Percentiles rank a stretch among this genome's conserved stretches.
These are phyloP conservation scores for Amphipoea oculea DNA, from an alignment of 2,888 invertebrate species.

Conservation along the genomic window DNA sequence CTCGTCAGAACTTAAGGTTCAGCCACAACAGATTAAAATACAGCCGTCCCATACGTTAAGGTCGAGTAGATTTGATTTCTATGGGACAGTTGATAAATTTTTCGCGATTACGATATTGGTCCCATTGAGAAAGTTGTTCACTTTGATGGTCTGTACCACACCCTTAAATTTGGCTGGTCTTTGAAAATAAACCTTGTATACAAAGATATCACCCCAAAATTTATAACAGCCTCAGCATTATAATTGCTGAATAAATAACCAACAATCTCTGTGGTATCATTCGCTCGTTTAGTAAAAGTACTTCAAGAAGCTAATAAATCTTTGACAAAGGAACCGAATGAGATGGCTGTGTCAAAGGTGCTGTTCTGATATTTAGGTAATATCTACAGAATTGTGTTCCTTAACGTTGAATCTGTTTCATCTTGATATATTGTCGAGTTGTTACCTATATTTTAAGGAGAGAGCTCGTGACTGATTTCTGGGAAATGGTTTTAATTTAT, in stretches of 20 bases:
- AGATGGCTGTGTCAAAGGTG: conserved; percentile 47
- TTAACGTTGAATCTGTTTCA: conserved; percentile 14
- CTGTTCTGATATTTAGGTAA: conserved; percentile 36
- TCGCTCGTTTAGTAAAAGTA: conserved; percentile 48
- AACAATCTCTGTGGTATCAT: conserved; percentile 41
- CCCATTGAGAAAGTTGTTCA: no score
- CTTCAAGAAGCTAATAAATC: conserved; percentile 60
- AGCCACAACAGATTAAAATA: no score
- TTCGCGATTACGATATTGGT: no score
- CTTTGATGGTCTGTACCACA: no score
- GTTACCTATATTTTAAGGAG: conserved; percentile 23
- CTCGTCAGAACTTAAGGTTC: no score
- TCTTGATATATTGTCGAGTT: conserved; percentile 9
- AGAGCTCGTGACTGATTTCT: background rate
- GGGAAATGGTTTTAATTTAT: background rate
- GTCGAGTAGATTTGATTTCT: no score
- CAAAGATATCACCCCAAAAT: conserved; percentile 16
- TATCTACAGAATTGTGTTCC: conserved; percentile 25
- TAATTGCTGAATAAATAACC: conserved; percentile 40
- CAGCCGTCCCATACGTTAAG: no score
- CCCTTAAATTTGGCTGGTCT: no score
- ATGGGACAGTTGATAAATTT: no score
- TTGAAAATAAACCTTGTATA: no score
- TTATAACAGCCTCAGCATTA: conserved; percentile 13
- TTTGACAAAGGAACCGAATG: conserved; percentile 53